Evolutionary conservation across 2,113 vertebrate genomes (phyloP).

Genomic region (Podocnemis expansa): DNA sequence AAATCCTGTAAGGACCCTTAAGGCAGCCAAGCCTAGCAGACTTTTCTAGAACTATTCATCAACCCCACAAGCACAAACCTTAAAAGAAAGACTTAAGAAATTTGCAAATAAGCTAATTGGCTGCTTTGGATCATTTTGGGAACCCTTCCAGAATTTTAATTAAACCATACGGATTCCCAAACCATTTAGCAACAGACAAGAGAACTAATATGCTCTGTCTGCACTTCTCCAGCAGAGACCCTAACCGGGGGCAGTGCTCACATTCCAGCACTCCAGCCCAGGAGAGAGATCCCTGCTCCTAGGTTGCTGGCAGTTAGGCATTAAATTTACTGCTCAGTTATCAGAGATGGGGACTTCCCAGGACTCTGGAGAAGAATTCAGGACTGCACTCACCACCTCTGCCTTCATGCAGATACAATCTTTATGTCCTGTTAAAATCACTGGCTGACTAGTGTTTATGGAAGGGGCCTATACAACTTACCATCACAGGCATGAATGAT

Average conservation of each 20-base stretch:
- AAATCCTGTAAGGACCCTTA: background rate
- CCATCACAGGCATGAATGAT: too few relatives aligned
- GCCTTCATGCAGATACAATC: background rate
- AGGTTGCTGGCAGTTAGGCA: background rate
- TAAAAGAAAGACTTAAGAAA: too few relatives aligned
- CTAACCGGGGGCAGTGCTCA: too few relatives aligned
- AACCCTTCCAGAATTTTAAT: slow-evolving; percentile 31
- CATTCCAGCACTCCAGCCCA: background rate
- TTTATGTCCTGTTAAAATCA: background rate
- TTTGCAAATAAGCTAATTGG: background rate
- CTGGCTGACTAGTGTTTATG: background rate
- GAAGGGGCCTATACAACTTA: background rate
- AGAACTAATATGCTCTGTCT: background rate
- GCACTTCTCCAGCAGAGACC: accelerated
- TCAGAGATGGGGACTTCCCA: background rate
- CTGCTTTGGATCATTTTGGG: background rate
- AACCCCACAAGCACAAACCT: background rate
- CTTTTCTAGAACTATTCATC: background rate
- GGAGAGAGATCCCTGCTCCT: background rate
- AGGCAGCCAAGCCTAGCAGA: background rate
- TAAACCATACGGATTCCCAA: background rate
- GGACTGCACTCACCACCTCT: background rate
- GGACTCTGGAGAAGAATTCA: background rate
- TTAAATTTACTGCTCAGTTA: background rate
- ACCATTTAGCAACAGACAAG: background rate